A percentile compares a stretch with the other conserved stretches of the same genome.
Evolutionary conservation across 2,888 invertebrate species (phyloP).

Genomic region (Chrysodeixis includens): DNA sequence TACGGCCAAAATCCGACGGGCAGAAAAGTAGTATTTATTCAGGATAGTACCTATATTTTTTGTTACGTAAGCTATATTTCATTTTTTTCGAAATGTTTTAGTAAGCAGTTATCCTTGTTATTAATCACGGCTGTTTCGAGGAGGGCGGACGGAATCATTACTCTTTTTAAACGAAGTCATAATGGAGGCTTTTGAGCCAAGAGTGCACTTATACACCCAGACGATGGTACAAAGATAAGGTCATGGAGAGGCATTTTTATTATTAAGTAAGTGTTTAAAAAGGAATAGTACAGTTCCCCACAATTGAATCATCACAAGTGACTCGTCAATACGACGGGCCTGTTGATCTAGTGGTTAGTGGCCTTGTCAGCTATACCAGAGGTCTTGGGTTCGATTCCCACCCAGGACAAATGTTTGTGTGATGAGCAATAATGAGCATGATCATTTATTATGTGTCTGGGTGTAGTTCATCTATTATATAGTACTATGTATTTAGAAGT

Average conservation of each 20-base stretch:
- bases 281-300: too few relatives aligned
- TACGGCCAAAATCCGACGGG: not conserved
- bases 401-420: too few relatives aligned
- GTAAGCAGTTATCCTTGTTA: slow-evolving; percentile 19
- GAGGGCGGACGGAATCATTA: slow-evolving; percentile 12
- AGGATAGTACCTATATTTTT: not conserved
- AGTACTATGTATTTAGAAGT: too few relatives aligned
- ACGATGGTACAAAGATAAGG: not conserved
- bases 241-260: not conserved
- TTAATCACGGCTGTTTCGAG: slow-evolving; percentile 33
- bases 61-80: not conserved
- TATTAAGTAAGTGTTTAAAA: too few relatives aligned
- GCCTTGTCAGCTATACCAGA: too few relatives aligned
- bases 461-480: too few relatives aligned
- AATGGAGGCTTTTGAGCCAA: not conserved
- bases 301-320: too few relatives aligned
- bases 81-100: slow-evolving; percentile 14
- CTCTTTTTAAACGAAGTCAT: slow-evolving; percentile 16
- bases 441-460: too few relatives aligned
- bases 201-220: not conserved
- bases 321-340: too few relatives aligned
- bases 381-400: too few relatives aligned
- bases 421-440: too few relatives aligned
- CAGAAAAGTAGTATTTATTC: not conserved
- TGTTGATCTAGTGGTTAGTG: too few relatives aligned